Evolutionary conservation across 2,888 invertebrate species (phyloP).

Genomic region (Operophtera brumata): DNA sequence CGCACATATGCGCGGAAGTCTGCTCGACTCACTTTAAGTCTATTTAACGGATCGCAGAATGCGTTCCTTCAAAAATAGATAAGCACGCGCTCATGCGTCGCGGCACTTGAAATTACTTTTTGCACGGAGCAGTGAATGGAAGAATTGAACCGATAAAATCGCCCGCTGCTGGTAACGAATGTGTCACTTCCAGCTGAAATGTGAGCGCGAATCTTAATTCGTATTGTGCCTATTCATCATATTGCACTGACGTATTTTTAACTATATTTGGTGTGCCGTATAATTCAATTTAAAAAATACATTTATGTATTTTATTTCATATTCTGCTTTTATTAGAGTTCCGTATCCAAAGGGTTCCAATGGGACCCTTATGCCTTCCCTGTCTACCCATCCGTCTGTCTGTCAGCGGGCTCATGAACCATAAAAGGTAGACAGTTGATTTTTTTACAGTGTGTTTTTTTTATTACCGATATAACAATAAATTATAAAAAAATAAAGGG

Average conservation of each 20-base stretch:
- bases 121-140: constrained; percentile 71
- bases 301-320: constrained; percentile 6
- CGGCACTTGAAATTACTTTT: constrained; percentile 75
- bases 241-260: constrained; percentile 35
- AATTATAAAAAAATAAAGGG: too few species aligned
- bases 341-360: too few species aligned
- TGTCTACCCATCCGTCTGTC: too few species aligned
- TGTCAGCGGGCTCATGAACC: too few species aligned
- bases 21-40: constrained; percentile 65
- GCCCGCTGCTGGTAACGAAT: constrained; percentile 69
- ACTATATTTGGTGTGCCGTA: constrained; percentile 20
- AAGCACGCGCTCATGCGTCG: constrained; percentile 67
- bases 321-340: neutral
- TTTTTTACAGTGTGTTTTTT: too few species aligned
- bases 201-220: constrained; percentile 58
- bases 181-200: constrained; percentile 70
- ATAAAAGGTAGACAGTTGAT: too few species aligned
- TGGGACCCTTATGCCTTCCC: too few species aligned
- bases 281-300: constrained; percentile 18
- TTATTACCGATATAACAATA: too few species aligned
- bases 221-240: constrained; percentile 49
- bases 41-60: constrained; percentile 73
- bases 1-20: constrained; percentile 73
- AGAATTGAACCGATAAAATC: constrained; percentile 73
- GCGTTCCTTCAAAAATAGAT: constrained; percentile 72